Base-by-base conservation (phyloP, 2,113 vertebrate species). In the Thomomys bottae region DNA sequence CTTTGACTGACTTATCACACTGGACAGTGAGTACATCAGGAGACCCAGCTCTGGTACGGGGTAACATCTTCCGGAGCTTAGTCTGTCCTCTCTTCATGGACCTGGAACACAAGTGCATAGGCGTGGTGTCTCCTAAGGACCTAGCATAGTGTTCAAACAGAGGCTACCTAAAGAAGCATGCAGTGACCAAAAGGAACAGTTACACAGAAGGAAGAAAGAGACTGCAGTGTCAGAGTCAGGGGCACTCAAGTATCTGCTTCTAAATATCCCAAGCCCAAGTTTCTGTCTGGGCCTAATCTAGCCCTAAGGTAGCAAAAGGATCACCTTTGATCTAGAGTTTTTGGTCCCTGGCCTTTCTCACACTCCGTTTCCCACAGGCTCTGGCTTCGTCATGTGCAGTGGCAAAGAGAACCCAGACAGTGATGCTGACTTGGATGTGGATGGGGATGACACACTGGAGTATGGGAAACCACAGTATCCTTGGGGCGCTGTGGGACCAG, bases 401-500 rank as follows among this genome's bases (percentile, higher is more conserved):
- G 98, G 99, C 89, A 99, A 99, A 96, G 99, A 99, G 97, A 99
- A 98, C 77, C 98, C 99, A 0, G 99, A 99, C 98, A 99, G 99
- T 1, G 99, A 99, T 0, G 99, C 98, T 0, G 99, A 99, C 97
- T 98, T 99, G 63, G 99, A 99, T 76, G 99, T 99, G 95, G 99
- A 99, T 89, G 99, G 99, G 64, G 99, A 99, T 1, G 99, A 99
- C 98, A 99, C 99, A 67, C 97, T 99, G 96, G 99, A 99, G 95
- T 99, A 99, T 2, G 99, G 99, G 95, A 99, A 99, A 97, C 98
- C 99, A 94, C 99, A 99, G 98, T 99, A 99, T 99, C 99, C 97
- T 99, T 98, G 95, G 94, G 91, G 87, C 84, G 54, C 3, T 45
- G 8, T 91, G 68, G 81, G 84, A 8, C 49, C 20, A 66, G 84